These are phyloP conservation scores for Carpatolechia fugitivella DNA, from an alignment of 2,888 invertebrate genomes.

Conservation along the genomic window DNA sequence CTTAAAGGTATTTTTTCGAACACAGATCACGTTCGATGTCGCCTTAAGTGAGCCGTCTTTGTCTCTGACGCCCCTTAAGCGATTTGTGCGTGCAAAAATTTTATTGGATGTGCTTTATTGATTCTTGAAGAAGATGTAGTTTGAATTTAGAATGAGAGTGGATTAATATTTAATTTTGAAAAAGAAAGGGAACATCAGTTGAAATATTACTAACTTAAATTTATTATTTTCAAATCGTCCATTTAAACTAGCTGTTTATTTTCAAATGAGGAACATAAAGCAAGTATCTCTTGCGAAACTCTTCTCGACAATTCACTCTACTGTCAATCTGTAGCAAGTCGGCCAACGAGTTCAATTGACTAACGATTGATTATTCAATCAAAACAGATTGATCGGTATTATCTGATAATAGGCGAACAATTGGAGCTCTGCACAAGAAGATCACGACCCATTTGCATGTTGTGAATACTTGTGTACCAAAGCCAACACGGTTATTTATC, in stretches of 20 bases:
- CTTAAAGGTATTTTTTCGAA: slow-evolving; percentile 70
- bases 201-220: no score
- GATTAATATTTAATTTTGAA: not conserved
- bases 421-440: slow-evolving; percentile 35
- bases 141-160: slow-evolving; percentile 6
- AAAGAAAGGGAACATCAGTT: no score
- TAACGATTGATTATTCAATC: slow-evolving; percentile 78
- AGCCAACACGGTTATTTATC: no score
- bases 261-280: no score
- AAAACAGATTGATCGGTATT: slow-evolving; percentile 75
- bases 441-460: slow-evolving; percentile 37
- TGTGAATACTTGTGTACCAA: not conserved
- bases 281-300: not conserved
- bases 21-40: slow-evolving; percentile 75
- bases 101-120: slow-evolving; percentile 60
- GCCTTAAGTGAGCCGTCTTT: slow-evolving; percentile 74
- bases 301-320: not conserved
- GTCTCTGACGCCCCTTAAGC: slow-evolving; percentile 47
- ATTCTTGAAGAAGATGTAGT: slow-evolving; percentile 37
- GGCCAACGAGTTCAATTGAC: slow-evolving; percentile 63
- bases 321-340: slow-evolving; percentile 8
- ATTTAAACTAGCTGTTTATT: no score
- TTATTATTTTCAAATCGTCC: not conserved
- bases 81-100: slow-evolving; percentile 56
- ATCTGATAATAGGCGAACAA: slow-evolving; percentile 67